Evolutionary conservation across 1,140 invertebrate species (phyloP).

Genomic region (Pogonus chalceus): DNA sequence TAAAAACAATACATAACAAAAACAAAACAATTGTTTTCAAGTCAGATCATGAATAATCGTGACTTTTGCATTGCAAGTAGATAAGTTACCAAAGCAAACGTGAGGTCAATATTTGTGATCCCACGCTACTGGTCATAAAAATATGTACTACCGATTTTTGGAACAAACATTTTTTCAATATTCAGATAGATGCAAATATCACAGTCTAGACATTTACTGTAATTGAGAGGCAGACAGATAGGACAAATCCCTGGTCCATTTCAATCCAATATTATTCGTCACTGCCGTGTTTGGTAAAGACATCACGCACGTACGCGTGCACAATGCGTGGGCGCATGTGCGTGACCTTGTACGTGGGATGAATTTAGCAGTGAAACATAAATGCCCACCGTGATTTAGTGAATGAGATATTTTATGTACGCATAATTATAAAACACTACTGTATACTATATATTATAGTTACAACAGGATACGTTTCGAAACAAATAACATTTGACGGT

Average conservation of each 20-base stretch:
- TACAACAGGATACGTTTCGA: neutral
- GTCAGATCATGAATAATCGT: neutral
- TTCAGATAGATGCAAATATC: neutral
- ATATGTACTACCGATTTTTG: neutral
- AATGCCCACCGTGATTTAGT: neutral
- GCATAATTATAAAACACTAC: neutral
- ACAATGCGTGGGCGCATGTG: neutral
- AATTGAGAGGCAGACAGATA: neutral
- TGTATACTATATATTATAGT: neutral
- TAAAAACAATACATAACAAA: neutral
- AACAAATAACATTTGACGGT: neutral
- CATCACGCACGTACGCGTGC: neutral
- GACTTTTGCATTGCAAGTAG: no score
- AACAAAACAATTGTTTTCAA: neutral
- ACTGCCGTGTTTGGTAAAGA: neutral
- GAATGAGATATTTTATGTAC: neutral
- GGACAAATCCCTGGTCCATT: neutral
- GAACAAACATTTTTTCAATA: neutral
- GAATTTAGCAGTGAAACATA: neutral
- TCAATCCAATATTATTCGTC: neutral
- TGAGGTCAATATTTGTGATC: neutral
- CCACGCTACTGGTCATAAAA: neutral
- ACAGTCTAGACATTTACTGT: neutral
- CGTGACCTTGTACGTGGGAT: neutral
- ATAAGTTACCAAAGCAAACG: no score